phyloP scores from a whole-genome alignment of 2,888 invertebrate genomes.

The Liopterus haemorrhoidalis region DNA sequence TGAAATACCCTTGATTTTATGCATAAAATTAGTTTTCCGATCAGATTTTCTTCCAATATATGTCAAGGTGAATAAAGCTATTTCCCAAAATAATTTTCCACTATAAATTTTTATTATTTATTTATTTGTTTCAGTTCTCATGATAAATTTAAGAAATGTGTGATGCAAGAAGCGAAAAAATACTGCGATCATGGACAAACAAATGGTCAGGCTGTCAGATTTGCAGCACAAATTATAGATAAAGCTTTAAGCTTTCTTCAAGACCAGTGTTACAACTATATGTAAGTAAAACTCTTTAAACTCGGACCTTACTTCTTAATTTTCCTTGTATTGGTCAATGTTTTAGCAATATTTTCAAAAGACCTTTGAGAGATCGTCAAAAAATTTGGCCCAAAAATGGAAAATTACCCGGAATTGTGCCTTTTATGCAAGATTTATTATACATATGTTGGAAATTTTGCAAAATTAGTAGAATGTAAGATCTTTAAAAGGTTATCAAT shows the following conservation, averaged over 20 bases:
- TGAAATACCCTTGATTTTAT: too few relatives aligned
- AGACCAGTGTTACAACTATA: conserved; percentile 55
- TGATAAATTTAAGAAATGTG: conserved; percentile 54
- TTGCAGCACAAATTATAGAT: conserved; percentile 52
- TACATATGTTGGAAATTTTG: too few relatives aligned
- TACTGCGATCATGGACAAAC: conserved; percentile 48
- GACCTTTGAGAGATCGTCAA: too few relatives aligned
- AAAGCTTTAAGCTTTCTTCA: conserved; percentile 55
- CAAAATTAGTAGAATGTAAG: too few relatives aligned
- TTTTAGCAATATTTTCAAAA: too few relatives aligned
- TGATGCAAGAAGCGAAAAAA: conserved; percentile 49
- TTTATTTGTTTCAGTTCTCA: conserved; percentile 47
- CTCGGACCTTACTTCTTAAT: conserved; percentile 6
- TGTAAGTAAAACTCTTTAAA: conserved; percentile 44
- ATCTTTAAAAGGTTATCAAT: too few relatives aligned
- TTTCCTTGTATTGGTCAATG: too few relatives aligned
- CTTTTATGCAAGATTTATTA: too few relatives aligned
- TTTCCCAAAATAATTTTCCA: background rate
- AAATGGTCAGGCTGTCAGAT: conserved; percentile 49
- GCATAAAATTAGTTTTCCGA: background rate
- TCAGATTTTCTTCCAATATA: background rate
- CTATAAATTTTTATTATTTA: conserved; percentile 2
- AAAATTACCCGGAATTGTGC: too few relatives aligned
- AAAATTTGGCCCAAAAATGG: too few relatives aligned
- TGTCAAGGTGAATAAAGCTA: background rate